Evolutionary conservation across 1,140 invertebrate species (phyloP), one percentile per base, ranked within the genome.

Genomic region (Drosophila rhopaloa): DNA sequence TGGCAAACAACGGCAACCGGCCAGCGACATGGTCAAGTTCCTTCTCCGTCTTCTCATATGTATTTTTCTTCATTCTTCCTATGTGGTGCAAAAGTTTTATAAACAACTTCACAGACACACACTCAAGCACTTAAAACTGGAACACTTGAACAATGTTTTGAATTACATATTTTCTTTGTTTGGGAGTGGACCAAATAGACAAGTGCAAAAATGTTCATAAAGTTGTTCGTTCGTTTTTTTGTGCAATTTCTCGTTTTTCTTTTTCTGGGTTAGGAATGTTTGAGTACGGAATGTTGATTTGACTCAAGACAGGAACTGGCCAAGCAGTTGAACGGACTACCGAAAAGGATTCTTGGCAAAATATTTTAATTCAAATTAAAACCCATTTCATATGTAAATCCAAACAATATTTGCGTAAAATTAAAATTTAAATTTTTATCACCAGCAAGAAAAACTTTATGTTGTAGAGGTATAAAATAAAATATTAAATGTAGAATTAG

Each of bases 101-200:
- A 82, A 88, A 88, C 83, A 81, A 81, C 81, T 85, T 81, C 55
- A 81, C 82, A 78, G 66, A 76, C 56, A 73, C 80, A 76, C 59
- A 61, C 14, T 27, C 38, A 51, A 50, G 53, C 40, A 79, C 40
- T 56, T 46, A 56, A 76, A 86, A 89, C 59, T 83, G 59, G 76
- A 86, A 78, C 79, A 83, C 79, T 79, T 70, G 76, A 83, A 86
- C 85, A 88, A 83, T 89, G 83, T 86, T 85, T 83, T 66, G 71
- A 66, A 76, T 86, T 88, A 88, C 79, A 83, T 82, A 88, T 88
- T 76, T 89, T 77, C 74, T 74, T 63, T 79, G 75, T 58, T 81
- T 79, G 74, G 75, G 51, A 73, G 37, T 65, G 41, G 32, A 59
- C 65, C 63, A 41, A 76, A 76, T 66, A 63, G 82, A 63, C 76